Evolutionary conservation across 2,113 vertebrate genomes (phyloP).

Genomic region (Gnathonemus longibarbis): DNA sequence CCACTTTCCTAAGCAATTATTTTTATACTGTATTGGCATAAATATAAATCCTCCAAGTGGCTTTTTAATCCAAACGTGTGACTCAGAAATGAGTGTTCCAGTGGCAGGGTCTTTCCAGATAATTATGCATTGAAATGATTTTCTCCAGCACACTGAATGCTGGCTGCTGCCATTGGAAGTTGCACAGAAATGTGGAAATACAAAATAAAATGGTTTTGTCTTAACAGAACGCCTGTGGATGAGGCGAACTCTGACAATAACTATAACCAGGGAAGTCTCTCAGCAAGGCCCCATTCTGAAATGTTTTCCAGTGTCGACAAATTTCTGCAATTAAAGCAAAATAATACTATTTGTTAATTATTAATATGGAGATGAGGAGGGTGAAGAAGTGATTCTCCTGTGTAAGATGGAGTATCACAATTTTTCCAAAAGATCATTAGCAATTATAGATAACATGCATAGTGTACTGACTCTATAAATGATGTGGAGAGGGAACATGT

Average conservation of each 20-base stretch:
- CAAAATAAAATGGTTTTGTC: slow-evolving; percentile 17
- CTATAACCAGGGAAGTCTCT: slow-evolving; percentile 9
- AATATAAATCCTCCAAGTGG: slow-evolving; percentile 11
- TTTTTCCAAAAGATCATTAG: slow-evolving; percentile 4
- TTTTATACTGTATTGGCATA: slow-evolving; percentile 7
- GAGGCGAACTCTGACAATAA: slow-evolving; percentile 2
- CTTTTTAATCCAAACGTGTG: slow-evolving; percentile 9
- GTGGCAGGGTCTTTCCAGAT: background rate
- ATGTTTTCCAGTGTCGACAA: slow-evolving; percentile 20
- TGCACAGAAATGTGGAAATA: background rate
- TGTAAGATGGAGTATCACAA: background rate
- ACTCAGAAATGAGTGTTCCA: background rate
- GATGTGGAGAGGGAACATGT: background rate
- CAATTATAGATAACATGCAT: background rate
- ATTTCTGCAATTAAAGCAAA: slow-evolving; percentile 23
- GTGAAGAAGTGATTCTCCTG: background rate
- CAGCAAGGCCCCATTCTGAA: slow-evolving; percentile 7
- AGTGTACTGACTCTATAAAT: background rate
- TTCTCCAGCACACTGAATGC: background rate
- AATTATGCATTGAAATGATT: background rate
- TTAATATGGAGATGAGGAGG: slow-evolving; percentile 19
- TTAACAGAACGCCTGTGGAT: slow-evolving; percentile 13
- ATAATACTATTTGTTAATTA: slow-evolving; percentile 17
- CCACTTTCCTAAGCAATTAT: slow-evolving; percentile 17
- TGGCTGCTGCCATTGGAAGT: background rate